These are phyloP conservation scores for Columba janthina DNA, from an alignment of 2,113 vertebrate genomes.

Conservation along the genomic window DNA sequence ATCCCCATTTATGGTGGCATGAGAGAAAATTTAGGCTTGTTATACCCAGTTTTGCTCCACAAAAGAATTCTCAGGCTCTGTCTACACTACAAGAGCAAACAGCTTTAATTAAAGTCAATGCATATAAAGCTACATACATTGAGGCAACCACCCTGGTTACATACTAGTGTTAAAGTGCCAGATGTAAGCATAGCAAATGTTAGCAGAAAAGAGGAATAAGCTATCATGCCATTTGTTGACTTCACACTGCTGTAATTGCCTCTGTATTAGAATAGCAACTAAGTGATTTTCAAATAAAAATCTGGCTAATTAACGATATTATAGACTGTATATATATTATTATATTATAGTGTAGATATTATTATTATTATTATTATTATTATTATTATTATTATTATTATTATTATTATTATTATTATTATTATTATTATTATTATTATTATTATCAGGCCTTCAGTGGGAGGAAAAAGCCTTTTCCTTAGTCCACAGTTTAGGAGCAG, in stretches of 20 bases:
- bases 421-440: too few relatives aligned
- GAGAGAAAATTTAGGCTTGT: neutral
- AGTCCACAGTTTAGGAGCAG: fast-evolving
- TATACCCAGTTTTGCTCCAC: neutral
- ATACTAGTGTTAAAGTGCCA: neutral
- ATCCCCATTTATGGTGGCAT: neutral
- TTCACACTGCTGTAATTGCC: neutral
- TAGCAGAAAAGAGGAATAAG: neutral
- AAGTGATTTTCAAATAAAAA: neutral
- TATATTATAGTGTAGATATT: neutral
- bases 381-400: neutral
- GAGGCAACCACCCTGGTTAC: neutral
- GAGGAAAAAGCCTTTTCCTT: neutral
- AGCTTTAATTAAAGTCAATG: neutral
- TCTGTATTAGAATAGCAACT: neutral
- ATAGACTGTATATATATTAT: neutral
- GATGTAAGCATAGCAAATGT: neutral
- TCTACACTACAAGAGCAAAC: neutral
- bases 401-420: neutral
- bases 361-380: neutral
- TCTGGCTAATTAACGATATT: neutral
- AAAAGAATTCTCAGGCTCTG: neutral
- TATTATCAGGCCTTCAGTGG: neutral
- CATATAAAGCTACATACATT: neutral
- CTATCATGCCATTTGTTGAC: neutral